A percentile compares a stretch with the other conserved stretches of the same genome.
Evolutionary conservation across 2,888 invertebrate species (phyloP).

Genomic region (Acleris cristana): DNA sequence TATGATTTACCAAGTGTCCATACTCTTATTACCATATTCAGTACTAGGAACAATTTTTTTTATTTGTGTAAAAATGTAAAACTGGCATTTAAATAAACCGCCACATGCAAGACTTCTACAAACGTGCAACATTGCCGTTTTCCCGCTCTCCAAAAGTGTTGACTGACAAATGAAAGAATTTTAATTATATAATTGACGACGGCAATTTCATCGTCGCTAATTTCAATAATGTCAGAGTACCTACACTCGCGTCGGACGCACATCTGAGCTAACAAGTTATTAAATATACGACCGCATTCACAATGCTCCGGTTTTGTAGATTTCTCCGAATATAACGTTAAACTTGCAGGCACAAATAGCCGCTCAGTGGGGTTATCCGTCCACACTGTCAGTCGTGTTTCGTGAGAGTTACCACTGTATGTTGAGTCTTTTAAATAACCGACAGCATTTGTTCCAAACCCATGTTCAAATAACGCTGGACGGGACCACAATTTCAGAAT

Average conservation of each 20-base stretch:
- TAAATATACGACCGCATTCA: slow-evolving; percentile 44
- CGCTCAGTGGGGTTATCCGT: background rate
- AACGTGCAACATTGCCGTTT: background rate
- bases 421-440: too few relatives aligned
- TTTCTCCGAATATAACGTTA: slow-evolving; percentile 46
- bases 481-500: too few relatives aligned
- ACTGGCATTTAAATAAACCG: background rate
- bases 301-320: slow-evolving; percentile 42
- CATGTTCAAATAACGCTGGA: too few relatives aligned
- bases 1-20: too few relatives aligned
- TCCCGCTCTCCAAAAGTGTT: background rate
- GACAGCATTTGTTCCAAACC: too few relatives aligned
- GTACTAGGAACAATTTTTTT: too few relatives aligned
- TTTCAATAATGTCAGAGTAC: slow-evolving; percentile 10
- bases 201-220: slow-evolving; percentile 11
- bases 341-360: slow-evolving; percentile 37
- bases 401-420: too few relatives aligned
- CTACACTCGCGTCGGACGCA: slow-evolving; percentile 1
- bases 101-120: background rate
- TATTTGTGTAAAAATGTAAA: background rate
- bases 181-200: slow-evolving; percentile 14
- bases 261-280: slow-evolving; percentile 34
- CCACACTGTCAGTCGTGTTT: too few relatives aligned
- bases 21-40: too few relatives aligned
- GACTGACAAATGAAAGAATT: background rate